Evolutionary conservation across 30 jellyfish, hydroid and myxozoan genomes (phyloP), one percentile per base, ranked within the genome.

Genomic region (Hydractinia echinata): DNA sequence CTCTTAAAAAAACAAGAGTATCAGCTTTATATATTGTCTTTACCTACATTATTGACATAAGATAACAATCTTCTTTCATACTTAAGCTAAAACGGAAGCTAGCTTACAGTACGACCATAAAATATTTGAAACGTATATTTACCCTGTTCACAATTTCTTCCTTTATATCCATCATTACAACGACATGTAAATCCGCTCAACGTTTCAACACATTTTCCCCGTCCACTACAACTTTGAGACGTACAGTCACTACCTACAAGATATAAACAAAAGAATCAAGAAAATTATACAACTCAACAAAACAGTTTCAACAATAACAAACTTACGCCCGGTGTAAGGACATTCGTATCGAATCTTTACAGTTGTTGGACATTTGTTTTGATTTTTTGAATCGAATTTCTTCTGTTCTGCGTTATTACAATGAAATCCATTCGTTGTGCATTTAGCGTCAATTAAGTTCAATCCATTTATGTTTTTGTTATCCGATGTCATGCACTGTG

Each of bases 341-440:
- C 96, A 88, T 85, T 93, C 99, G 58, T 85, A 93, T 80, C 99
- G 83, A 11, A 89, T 91, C 51, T 81, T 81, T 79, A 85, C 82
- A 50, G 81, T 90, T 0, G 81, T 5, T 39, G 89, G 84, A 77
- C 96, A 84, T 20, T 76, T 73, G 4, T 54, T 51, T 6, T 78
- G 51, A 69, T 86, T 85, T 0, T 56, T 21, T 11, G 86, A 76
- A 84, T 89, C 95, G 48, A 67, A 76, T 66, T 77, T 67, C 9
- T 76, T 81, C 68, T 93, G 96, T 0, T 86, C 92, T 20, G 80
- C 72, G 85, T 87, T 85, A 9, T 30, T 50, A 84, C 99, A 93
- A 13, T 82, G 73, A 55, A 81, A 93, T 7, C 96, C 96, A 56
- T 81, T 67, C 8, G 74, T 44, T 6, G 94, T 39, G 51, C 95